A percentile compares a stretch with the other conserved stretches of the same genome.
phyloP scores from a whole-genome alignment of 2,113 vertebrate species.

The Beaufortia kweichowensis region DNA sequence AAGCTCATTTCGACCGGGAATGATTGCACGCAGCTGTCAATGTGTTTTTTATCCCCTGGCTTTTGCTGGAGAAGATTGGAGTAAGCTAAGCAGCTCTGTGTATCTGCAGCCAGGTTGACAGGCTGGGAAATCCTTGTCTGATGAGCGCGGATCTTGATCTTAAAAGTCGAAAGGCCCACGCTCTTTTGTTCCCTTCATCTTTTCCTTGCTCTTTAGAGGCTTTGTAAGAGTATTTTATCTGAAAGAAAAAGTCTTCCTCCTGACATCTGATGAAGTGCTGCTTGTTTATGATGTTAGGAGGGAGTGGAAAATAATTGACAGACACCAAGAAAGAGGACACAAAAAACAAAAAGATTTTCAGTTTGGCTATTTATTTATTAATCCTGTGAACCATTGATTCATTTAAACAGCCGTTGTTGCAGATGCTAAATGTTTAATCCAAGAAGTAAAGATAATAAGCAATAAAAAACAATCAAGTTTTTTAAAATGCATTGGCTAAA shows the following conservation, averaged over 20 bases:
- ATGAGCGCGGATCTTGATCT: slow-evolving; percentile 37
- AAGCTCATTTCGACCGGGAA: slow-evolving; percentile 24
- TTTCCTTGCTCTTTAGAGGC: slow-evolving; percentile 11
- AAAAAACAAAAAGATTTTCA: no score
- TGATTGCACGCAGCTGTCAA: slow-evolving; percentile 20
- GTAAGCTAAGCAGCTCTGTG: background rate
- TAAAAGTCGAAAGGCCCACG: slow-evolving; percentile 43
- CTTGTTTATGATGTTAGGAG: slow-evolving; percentile 34
- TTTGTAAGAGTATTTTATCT: slow-evolving; percentile 21
- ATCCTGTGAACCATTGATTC: no score
- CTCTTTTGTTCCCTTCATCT: background rate
- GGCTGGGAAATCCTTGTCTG: slow-evolving; percentile 35
- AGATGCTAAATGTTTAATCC: no score
- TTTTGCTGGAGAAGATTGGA: slow-evolving; percentile 27
- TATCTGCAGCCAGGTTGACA: slow-evolving; percentile 22
- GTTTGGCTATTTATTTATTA: no score
- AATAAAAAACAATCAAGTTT: no score
- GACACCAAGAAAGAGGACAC: background rate
- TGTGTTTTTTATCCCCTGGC: slow-evolving; percentile 26
- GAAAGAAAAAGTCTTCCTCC: slow-evolving; percentile 12
- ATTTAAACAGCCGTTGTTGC: no score
- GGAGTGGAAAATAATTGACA: background rate
- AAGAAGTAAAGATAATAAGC: no score
- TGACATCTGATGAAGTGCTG: slow-evolving; percentile 29
- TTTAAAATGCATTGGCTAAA: no score